phyloP scores from a whole-genome alignment of 2,888 invertebrate genomes.

The Rhaphigaster nebulosa region DNA sequence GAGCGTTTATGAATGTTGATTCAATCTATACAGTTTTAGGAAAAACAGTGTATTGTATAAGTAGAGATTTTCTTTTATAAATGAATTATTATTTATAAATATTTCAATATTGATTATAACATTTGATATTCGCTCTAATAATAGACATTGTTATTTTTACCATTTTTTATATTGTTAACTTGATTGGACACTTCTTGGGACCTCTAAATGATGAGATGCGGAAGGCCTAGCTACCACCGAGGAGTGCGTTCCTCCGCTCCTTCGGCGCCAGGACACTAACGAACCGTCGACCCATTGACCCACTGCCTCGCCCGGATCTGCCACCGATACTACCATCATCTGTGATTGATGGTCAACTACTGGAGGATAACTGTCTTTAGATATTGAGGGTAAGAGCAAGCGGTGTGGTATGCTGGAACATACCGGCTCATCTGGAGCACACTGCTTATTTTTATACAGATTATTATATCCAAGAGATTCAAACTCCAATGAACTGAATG shows the following conservation, averaged over 20 bases:
- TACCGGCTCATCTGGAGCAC: neutral
- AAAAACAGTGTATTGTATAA: no score
- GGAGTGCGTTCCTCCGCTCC: neutral
- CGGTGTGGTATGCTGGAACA: neutral
- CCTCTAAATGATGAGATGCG: no score
- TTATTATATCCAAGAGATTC: neutral
- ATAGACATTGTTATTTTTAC: no score
- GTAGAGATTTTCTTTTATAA: no score
- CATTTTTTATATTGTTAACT: no score
- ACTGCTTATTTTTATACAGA: neutral
- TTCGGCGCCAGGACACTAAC: neutral
- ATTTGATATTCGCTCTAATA: no score
- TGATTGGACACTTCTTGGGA: neutral
- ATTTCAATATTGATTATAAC: no score
- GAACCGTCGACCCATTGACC: neutral
- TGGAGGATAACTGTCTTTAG: slow-evolving; percentile 1
- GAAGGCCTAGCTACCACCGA: neutral
- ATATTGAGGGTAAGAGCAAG: neutral
- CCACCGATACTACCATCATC: slow-evolving; percentile 34
- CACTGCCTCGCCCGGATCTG: slow-evolving; percentile 29
- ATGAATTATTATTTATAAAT: no score
- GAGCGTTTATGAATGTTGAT: no score
- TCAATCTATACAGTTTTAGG: no score
- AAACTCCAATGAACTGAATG: neutral
- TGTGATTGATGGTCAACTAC: slow-evolving; percentile 1